Evolutionary conservation across 2,113 vertebrate species (phyloP), one percentile per base, ranked within the genome.

Genomic region (Phoxinus phoxinus): DNA sequence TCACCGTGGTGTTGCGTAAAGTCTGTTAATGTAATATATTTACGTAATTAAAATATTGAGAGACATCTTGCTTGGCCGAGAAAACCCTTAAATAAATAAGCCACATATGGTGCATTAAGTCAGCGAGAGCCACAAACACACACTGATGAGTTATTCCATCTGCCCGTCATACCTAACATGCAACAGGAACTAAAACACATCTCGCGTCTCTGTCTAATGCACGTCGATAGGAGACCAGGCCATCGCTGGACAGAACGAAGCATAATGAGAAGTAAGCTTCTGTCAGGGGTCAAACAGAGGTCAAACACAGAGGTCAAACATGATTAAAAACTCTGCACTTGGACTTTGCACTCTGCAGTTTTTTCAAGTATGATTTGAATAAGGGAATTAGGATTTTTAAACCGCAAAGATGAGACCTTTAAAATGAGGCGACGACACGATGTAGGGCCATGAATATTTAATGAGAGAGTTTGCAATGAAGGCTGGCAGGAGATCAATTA

Each of bases 291-390:
- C 81, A 83, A 32, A 46, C 67, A 65, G 69, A 69, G 48, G 75
- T 83, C 81, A 83, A 32, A 46, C 67, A 65, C 35, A 11, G 23
- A 78, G 83, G 75, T 81, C 83, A 81, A 61, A 75, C 9, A 51
- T 41, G 46, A 74, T 87, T 84, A 12, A 37, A 58, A 23, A 79
- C 32, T 79, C 53, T 59, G 53, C 30, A n/a, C 51, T 78, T 41
- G 32, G 67, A 71, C 67, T 23, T 69, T 37, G 67, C 67, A 37
- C 32, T 71, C 67, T 75, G 44, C 15, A 19, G 15, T 30, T 59
- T 78, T 56, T 71, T 19, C n/a, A 15, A 46, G n/a, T 27, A 17
- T 76, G 25, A 75, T 27, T 19, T 59, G n/a, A 61, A 44, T 56
- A 23, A 41, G 51, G 13, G n/a, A 73, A 37, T 37, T 32, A 30